Evolutionary conservation across 2,888 invertebrate species (phyloP).

Genomic region (Chrysolina americana): DNA sequence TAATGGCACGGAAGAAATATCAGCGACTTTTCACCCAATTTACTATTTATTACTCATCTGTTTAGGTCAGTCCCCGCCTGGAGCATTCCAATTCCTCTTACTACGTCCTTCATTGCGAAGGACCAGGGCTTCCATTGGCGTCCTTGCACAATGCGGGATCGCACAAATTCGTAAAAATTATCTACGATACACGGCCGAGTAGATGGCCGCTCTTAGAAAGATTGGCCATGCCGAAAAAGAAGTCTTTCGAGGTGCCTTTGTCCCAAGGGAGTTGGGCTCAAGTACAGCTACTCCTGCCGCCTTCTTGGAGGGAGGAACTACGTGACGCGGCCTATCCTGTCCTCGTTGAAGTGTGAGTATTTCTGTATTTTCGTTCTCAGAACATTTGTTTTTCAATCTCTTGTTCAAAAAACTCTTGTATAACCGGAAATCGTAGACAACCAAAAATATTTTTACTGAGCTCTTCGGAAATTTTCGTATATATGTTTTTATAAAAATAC

Average conservation of each 20-base stretch:
- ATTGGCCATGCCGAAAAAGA: constrained; percentile 86
- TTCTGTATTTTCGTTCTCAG: not conserved
- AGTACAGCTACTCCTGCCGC: constrained; percentile 89
- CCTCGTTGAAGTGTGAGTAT: constrained; percentile 86
- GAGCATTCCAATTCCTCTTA: constrained; percentile 59
- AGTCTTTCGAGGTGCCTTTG: constrained; percentile 88
- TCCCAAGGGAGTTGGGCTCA: constrained; percentile 90
- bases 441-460: too few relatives aligned
- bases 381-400: not conserved
- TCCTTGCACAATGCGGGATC: constrained; percentile 83
- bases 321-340: constrained; percentile 91
- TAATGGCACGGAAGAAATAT: too few relatives aligned
- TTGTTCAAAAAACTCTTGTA: too few relatives aligned
- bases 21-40: too few relatives aligned
- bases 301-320: constrained; percentile 88
- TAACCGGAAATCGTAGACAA: too few relatives aligned
- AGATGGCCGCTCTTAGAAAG: constrained; percentile 76
- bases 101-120: constrained; percentile 91
- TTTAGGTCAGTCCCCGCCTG: constrained; percentile 65
- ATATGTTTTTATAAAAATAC: too few relatives aligned
- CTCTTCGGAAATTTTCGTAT: too few relatives aligned
- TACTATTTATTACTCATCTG: too few relatives aligned
- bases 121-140: constrained; percentile 91
- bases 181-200: constrained; percentile 81
- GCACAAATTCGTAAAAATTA: constrained; percentile 82